These are phyloP conservation scores for Drosophila neotestacea DNA, from an alignment of 2,888 invertebrate genomes.

Conservation along the genomic window DNA sequence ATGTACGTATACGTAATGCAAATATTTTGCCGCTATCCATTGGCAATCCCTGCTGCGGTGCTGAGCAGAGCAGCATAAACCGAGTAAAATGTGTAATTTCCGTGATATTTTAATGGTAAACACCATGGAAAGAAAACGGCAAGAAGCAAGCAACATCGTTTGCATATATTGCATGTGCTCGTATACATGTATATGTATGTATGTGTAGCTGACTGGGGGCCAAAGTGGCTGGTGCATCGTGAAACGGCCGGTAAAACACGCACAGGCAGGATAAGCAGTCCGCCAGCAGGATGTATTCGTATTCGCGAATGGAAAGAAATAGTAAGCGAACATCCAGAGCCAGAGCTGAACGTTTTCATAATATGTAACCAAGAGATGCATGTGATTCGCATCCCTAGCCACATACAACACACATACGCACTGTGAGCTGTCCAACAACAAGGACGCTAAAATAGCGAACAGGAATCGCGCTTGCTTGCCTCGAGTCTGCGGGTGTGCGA, in stretches of 20 bases:
- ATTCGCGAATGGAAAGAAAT: conserved; percentile 65
- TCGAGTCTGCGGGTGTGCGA: conserved; percentile 47
- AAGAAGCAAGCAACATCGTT: conserved; percentile 59
- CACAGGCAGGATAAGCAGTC: conserved; percentile 46
- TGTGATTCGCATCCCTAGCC: conserved; percentile 74
- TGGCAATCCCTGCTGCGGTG: conserved; percentile 41
- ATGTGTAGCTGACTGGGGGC: conserved; percentile 19
- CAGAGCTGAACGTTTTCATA: conserved; percentile 74
- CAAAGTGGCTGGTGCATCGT: conserved; percentile 64
- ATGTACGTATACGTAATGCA: conserved; percentile 51
- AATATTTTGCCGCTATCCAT: conserved; percentile 60
- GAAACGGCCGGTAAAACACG: conserved; percentile 53
- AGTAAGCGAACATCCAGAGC: conserved; percentile 35
- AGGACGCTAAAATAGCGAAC: conserved; percentile 55
- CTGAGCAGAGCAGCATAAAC: conserved; percentile 72
- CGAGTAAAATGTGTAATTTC: conserved; percentile 81
- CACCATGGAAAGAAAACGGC: conserved; percentile 66
- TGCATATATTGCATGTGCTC: conserved; percentile 46
- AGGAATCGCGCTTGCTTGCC: conserved; percentile 59
- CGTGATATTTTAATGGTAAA: conserved; percentile 81
- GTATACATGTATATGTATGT: neutral
- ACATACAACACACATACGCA: conserved; percentile 30
- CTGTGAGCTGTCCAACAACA: conserved; percentile 31
- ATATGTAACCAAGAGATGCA: conserved; percentile 82
- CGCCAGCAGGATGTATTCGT: conserved; percentile 66